Conservation (phyloP, 1,140 invertebrate genomes). For the Trachelipus rathkii region DNA sequence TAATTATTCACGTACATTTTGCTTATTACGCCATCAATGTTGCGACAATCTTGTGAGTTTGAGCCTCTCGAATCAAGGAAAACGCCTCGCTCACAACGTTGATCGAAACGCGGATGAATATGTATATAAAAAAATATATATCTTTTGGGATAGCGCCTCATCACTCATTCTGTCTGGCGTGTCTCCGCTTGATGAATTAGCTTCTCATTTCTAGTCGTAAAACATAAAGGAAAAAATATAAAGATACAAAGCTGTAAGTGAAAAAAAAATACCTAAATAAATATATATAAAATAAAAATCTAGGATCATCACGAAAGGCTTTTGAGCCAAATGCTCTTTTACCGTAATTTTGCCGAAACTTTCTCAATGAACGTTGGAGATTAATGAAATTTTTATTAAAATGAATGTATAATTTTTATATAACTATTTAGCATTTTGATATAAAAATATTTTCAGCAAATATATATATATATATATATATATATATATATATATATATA, state of each 20-base stretch:
- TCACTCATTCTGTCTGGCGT: slow-evolving; percentile 5
- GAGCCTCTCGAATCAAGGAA: neutral
- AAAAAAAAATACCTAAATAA: slow-evolving; percentile 2
- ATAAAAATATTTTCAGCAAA: too few species aligned
- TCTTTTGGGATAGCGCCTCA: neutral
- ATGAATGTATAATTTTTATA: too few species aligned
- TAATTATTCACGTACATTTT: slow-evolving; percentile 9
- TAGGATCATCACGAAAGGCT: neutral
- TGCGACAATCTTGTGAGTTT: neutral
- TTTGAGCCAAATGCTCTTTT: neutral
- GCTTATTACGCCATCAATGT: slow-evolving; percentile 6
- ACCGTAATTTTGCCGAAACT: neutral
- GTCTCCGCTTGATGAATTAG: slow-evolving; percentile 11
- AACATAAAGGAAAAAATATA: too few species aligned
- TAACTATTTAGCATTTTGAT: too few species aligned
- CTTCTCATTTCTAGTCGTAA: neutral
- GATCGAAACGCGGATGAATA: slow-evolving; percentile 6
- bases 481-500: too few species aligned
- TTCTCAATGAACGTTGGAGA: neutral
- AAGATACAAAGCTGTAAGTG: neutral
- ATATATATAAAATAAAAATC: neutral
- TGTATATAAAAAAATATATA: neutral
- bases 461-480: too few species aligned
- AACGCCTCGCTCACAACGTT: neutral
- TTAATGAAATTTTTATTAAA: neutral